Evolutionary conservation across 2,113 vertebrate species (phyloP), one percentile per base, ranked within the genome.

Genomic region (Climacteris rufus): DNA sequence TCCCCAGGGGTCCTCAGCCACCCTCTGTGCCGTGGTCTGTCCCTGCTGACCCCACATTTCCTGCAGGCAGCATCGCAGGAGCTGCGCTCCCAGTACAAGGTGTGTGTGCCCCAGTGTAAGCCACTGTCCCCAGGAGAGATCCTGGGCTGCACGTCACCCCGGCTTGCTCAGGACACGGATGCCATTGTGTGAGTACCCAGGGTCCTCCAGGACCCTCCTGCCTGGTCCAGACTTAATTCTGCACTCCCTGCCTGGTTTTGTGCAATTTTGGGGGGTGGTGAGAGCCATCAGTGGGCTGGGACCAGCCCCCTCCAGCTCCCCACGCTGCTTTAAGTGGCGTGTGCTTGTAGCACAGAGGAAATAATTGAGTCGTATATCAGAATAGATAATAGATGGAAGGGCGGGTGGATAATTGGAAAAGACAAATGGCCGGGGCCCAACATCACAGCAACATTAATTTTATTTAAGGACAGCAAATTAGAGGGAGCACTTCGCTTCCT

Each of bases 41-140:
- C 83, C 56, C 9, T 16, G 12, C 53, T 96, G 59, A 96, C 60
- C 52, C 21, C 71, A 5, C 0, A 0, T 53, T 57, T 70, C 57
- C 75, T 9, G 5, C 94, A 98, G 98, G 97, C 97, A 22, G 97
- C 95, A 15, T 90, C 96, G 5, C 98, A 97, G 78, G 99, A 98
- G 50, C 98, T 99, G 80, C 98, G 95, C 81, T 93, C 98, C 16
- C 98, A 99, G 59, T 99, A 99, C 45, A 97, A 98, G 16, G 97
- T 99, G 93, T 95, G 98, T 44, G 98, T 99, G 37, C 99, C 99
- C 44, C 99, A 99, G 97, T 99, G 99, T 97, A 99, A 99, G 57
- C 99, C 99, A 0, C 97, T 99, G 88, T 99, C 99, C n/a, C 99
- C 99, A 0, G 99, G 99, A 31, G 99, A 99, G 97, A 98, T 99